Evolutionary conservation across 1,140 invertebrate genomes (phyloP), one percentile per base, ranked within the genome.

Genomic region (Conus betulinus): DNA sequence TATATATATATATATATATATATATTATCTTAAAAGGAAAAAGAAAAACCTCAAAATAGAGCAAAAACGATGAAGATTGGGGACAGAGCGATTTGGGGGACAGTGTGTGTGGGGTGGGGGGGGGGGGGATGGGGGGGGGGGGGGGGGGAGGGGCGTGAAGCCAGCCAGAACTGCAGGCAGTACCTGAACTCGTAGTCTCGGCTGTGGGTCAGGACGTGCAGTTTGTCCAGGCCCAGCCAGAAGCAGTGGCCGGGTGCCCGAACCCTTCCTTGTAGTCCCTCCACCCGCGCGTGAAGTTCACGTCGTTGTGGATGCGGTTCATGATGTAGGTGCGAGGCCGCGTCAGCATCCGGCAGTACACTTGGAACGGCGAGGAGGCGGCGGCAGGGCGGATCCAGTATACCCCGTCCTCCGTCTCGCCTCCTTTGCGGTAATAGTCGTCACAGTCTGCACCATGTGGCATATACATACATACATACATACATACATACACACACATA

Each of bases 171-270:
- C 3, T 39, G 39, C 39, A 39, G 39, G 8, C 8, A 63, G 39
- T 5, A 87, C 85, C 85, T 87, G 23, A 87, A 13, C 20, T 87
- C 71, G 53, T 87, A 87, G 74, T 78, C 71, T 6, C 79, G 51
- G 53, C 85, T 87, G 85, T 25, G 3, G 6, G 87, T 88, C 10
- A 88, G 57, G 3, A 67, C 23, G 63, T 88, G 78, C 51, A 88
- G 55, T 25, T 88, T 88, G 27, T 88, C 78, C 82, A 88, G 55
- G 13, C 81, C 88, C 57, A 88, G 82, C 88, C 88, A 88, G 71
- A 74, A 74, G 78, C 88, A 1, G 39, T 5, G 51, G n/a, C 27
- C 27, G 78, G n/a, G 17, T 74, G 10, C 51, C 88, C 88, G n/a
- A 88, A 88, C 13, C 88, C 88, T 8, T 55, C 10, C 82, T 78